Base-by-base conservation (phyloP, 2,797 vertebrate genomes). In the Gymnothorax reevesii region DNA sequence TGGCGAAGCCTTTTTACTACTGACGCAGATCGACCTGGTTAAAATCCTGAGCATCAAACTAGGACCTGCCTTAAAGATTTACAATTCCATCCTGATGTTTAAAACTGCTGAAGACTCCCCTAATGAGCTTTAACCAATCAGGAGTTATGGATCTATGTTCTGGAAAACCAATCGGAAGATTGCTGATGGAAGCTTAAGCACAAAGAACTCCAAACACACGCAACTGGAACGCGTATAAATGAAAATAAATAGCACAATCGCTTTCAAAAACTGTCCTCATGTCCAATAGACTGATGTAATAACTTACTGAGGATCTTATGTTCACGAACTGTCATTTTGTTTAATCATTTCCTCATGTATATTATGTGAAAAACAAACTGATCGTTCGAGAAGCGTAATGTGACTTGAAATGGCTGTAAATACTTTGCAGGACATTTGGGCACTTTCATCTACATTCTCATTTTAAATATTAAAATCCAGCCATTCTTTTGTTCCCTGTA, bases 1-100 rank as follows among this genome's bases (percentile, higher is more conserved):
- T 66, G 97, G 96, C 86, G 96, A 97, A 94, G 96, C 96, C 22
- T 97, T 97, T 93, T 94, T 97, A 88, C 95, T 97, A 89, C 96
- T 97, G 94, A 97, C 96, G 54, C 96, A 97, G 90, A 95, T 95
- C 86, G 96, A 97, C 94, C 96, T 97, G 94, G 96, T 97, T 83
- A 97, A 96, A 95, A 97, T 97, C 90, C 96, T 97, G 95, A 96
- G 96, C 92, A 97, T 97, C 92, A 97, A 97, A 91, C 92, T 97
- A 89, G 96, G 97, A 89, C 96, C 97, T 83, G 97, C 96, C 87
- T 94, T 97, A 87, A 97, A 97, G 93, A 97, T 97, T 92, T 97
- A 97, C 94, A 97, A 97, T 92, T 97, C 96, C 79, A 97, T 97
- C 89, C 94, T 97, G 92, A 97, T 97, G 96, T 97, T 97, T 93